Base-by-base conservation (phyloP, 2,797 vertebrate genomes). In the Graptemys geographica region DNA sequence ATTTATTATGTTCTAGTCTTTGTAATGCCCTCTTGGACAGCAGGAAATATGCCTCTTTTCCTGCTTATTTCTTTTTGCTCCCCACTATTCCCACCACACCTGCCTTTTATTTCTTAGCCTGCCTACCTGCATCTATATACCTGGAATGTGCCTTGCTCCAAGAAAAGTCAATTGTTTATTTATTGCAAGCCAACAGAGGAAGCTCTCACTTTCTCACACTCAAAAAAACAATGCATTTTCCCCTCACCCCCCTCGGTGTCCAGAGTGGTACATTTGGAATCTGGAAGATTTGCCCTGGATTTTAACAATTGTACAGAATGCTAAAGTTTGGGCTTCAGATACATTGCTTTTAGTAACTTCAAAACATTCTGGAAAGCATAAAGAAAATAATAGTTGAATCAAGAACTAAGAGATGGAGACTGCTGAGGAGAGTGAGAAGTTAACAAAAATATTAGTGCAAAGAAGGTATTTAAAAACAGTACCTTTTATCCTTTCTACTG, bases 71-170 rank as follows among this genome's bases (percentile, higher is more conserved):
- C 78, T 88, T 89, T 94, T n/a, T 44, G 86, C 31, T 84, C 90
- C 53, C 11, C 84, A 62, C 41, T 76, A 27, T 83, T 90, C 91
- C 52, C 79, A 95, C 41, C 88, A 90, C 92, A 97, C 90, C 95
- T 23, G 41, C 21, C 37, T 96, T 93, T 96, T 84, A 95, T 95
- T 94, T 94, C 33, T 27, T 94, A 76, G 95, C 92, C 97, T 96
- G 87, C 92, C 88, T 90, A 97, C 94, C 90, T 95, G 79, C 33
- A 92, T 87, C 88, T 87, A 96, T 81, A 95, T 88, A 97, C 91
- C 93, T 96, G 91, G 91, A 97, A 96, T 84, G 88, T 92, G 88
- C 94, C 93, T 86, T 79, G 44, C 95, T 97, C 95, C 94, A 96
- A 90, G 95, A 95, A 94, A 96, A 86, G 95, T 95, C 95, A 95